A percentile compares a stretch with the other conserved stretches of the same genome.
These are phyloP conservation scores for Buphagus erythrorhynchus DNA, from an alignment of 2,797 vertebrate species.

Conservation along the genomic window DNA sequence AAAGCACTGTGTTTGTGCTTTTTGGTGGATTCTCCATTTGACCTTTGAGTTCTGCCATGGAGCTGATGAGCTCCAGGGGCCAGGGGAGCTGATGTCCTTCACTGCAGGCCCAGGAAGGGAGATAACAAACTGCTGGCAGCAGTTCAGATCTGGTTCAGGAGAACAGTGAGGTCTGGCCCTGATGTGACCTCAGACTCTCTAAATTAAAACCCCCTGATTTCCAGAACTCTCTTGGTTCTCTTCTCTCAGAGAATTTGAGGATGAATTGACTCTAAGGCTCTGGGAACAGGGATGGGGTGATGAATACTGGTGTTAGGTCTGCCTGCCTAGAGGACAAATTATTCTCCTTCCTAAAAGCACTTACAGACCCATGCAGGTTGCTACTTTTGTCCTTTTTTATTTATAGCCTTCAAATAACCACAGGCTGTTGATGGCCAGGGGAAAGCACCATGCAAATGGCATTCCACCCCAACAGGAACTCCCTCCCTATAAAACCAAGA, in stretches of 20 bases:
- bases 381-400: constrained; percentile 48
- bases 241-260: neutral
- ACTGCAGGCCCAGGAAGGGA: neutral
- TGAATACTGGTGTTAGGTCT: neutral
- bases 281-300: neutral
- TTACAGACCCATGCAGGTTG: constrained; percentile 24
- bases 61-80: neutral
- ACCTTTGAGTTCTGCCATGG: neutral
- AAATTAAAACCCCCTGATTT: neutral
- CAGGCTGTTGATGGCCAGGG: neutral
- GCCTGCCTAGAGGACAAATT: neutral
- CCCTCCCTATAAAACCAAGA: neutral
- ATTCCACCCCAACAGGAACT: constrained; percentile 22
- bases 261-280: neutral
- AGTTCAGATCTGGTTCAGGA: neutral
- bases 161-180: neutral
- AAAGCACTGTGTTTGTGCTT: neutral
- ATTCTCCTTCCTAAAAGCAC: neutral
- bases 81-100: neutral
- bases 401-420: constrained; percentile 45
- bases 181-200: neutral
- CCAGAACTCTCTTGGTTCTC: neutral
- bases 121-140: neutral
- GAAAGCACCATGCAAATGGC: neutral
- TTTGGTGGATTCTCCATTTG: neutral